Conservation (phyloP, 1,140 invertebrate genomes). For the Aphidius ervi region DNA sequence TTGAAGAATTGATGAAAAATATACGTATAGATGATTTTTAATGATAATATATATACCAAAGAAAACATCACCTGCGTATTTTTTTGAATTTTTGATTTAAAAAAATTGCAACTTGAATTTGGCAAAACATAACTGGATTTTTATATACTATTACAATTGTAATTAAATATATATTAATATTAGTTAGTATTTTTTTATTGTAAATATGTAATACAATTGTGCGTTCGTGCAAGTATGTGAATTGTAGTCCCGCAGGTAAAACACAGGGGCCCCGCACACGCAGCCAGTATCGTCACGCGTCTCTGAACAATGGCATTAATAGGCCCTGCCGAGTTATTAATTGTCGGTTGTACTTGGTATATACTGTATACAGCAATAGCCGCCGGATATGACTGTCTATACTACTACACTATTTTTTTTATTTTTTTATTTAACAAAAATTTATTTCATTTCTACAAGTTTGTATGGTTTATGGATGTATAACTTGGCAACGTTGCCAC, state of each 20-base stretch:
- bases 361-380: constrained; percentile 17
- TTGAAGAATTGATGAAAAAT: no score
- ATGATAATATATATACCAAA: no score
- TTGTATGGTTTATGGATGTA: not conserved
- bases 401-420: constrained; percentile 26
- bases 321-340: constrained; percentile 52
- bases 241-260: constrained; percentile 5
- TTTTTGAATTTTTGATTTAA: not conserved
- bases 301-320: constrained; percentile 54
- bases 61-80: not conserved
- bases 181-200: not conserved
- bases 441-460: not conserved
- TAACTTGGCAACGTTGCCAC: not conserved
- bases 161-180: not conserved
- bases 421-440: not conserved
- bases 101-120: no score
- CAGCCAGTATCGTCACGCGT: constrained; percentile 47
- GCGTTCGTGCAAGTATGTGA: constrained; percentile 8
- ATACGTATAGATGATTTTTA: no score
- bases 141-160: no score
- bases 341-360: constrained; percentile 34
- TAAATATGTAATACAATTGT: not conserved
- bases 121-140: no score
- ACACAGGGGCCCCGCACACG: constrained; percentile 29
- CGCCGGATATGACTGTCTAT: constrained; percentile 53